A percentile compares a stretch with the other conserved stretches of the same genome.
These are phyloP conservation scores for Typhlichthys eigenmanni DNA, from an alignment of 2,797 vertebrate species.

Conservation along the genomic window DNA sequence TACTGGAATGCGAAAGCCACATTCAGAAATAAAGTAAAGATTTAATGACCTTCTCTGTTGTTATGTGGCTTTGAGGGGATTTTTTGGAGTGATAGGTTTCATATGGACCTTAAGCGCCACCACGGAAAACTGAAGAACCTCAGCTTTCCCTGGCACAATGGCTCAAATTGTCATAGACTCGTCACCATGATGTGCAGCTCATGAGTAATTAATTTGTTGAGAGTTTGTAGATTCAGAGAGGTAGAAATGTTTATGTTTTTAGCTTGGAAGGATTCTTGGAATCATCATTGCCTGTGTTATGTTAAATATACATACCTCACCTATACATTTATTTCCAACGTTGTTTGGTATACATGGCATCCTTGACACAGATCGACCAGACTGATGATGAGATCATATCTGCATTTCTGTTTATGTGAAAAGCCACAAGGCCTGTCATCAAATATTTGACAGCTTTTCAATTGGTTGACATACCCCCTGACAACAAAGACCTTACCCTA, in stretches of 20 bases:
- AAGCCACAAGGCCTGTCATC: slow-evolving; percentile 39
- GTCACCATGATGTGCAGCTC: slow-evolving; percentile 36
- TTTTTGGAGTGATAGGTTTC: slow-evolving; percentile 65
- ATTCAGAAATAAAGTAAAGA: slow-evolving; percentile 53
- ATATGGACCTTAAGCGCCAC: slow-evolving; percentile 61
- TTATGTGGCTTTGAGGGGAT: slow-evolving; percentile 58
- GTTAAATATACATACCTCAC: no score
- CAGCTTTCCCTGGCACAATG: slow-evolving; percentile 56
- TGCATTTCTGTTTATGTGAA: slow-evolving; percentile 42
- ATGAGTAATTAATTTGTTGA: slow-evolving; percentile 20
- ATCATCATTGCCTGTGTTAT: no score
- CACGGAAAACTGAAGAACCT: slow-evolving; percentile 53
- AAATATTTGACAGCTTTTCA: slow-evolving; percentile 58
- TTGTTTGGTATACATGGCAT: slow-evolving; percentile 7
- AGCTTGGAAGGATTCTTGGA: not conserved
- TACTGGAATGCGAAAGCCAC: slow-evolving; percentile 57
- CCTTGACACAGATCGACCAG: not conserved
- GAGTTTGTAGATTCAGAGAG: slow-evolving; percentile 6
- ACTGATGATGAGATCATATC: slow-evolving; percentile 26
- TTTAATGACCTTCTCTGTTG: slow-evolving; percentile 70
- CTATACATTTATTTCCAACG: not conserved
- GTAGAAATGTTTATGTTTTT: slow-evolving; percentile 31
- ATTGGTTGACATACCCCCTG: slow-evolving; percentile 57
- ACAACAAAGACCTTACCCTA: slow-evolving; percentile 52
- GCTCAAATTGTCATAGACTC: slow-evolving; percentile 49